These are phyloP conservation scores for Sclerurus mexicanus DNA, from an alignment of 2,113 vertebrate genomes.

Conservation along the genomic window DNA sequence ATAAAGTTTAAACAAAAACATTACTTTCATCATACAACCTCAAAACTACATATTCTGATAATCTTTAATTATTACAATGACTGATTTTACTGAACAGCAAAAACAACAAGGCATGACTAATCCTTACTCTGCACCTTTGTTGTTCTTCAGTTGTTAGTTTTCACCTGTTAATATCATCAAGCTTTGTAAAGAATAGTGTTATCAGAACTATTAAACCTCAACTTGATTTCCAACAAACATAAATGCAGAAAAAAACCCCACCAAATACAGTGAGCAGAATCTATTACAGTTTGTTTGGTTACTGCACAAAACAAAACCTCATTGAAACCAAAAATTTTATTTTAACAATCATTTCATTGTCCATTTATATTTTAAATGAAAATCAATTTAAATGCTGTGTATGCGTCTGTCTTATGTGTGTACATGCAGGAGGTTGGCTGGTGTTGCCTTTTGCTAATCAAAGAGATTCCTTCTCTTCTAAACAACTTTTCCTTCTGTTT, in stretches of 20 bases:
- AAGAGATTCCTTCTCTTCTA: conserved; percentile 6
- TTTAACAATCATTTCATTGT: not conserved
- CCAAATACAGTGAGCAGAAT: not conserved
- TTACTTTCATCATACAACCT: not conserved
- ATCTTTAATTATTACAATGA: not conserved
- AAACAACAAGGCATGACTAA: not conserved
- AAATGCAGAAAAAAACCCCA: not conserved
- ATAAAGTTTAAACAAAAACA: not conserved
- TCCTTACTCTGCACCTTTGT: not conserved
- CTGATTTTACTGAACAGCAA: not conserved
- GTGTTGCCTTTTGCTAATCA: not conserved
- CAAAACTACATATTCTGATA: not conserved
- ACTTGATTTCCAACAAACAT: not conserved
- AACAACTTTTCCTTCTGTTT: conserved; percentile 6
- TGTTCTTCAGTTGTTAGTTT: not conserved
- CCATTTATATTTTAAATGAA: not conserved
- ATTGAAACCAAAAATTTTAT: not conserved
- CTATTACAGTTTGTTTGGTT: not conserved
- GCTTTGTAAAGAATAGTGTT: not conserved
- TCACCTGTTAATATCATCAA: not conserved
- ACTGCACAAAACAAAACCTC: not conserved
- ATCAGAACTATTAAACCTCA: not conserved
- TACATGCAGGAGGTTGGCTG: not conserved
- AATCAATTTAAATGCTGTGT: not conserved
- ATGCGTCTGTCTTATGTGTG: not conserved